Base-by-base conservation (phyloP, 2,113 vertebrate species). In the Gavia stellata region DNA sequence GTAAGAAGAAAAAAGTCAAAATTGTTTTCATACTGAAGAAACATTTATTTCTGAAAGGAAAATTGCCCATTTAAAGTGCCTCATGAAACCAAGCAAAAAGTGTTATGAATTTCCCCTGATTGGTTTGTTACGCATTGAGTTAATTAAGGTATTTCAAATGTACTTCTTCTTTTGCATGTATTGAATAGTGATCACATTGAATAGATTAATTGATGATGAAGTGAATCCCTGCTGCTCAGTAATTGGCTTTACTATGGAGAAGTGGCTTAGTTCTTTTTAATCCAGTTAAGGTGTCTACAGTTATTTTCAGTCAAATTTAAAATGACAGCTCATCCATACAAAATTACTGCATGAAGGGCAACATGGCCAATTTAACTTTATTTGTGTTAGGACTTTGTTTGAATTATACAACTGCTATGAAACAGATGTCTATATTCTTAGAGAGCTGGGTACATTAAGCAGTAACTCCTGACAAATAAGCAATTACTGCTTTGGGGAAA, bases 261-360 rank as follows among this genome's bases (percentile, higher is more conserved):
- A 92, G 93, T 86, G 80, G 78, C 82, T 96, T 94, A 95, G 95
- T 77, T 91, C 67, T 92, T 94, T 95, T 94, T 96, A 97, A 97
- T 97, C 94, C 92, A 82, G 90, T 97, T 97, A 97, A 97, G 80
- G 83, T 95, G 81, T 95, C 88, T 95, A 74, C 96, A 96, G 96
- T 98, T 97, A 97, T 88, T 92, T 92, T 88, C 89, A 94, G 92
- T 94, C 88, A 96, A 97, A 98, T 96, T 86, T 95, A 96, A 97
- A 92, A 95, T 89, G 98, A 97, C 95, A 90, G 78, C 34, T 94
- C 90, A 84, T 97, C 88, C 88, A 74, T 91, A 91, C 40, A 74
- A 91, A 95, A 94, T 91, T 63, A 81, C 83, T 87, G 55, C 53
- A 49, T 86, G 72, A 92, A 94, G 75, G 38, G 73, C 81, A 89